These are phyloP conservation scores for Plectrocnemia conspersa DNA, from an alignment of 1,140 invertebrate genomes.

Conservation along the genomic window DNA sequence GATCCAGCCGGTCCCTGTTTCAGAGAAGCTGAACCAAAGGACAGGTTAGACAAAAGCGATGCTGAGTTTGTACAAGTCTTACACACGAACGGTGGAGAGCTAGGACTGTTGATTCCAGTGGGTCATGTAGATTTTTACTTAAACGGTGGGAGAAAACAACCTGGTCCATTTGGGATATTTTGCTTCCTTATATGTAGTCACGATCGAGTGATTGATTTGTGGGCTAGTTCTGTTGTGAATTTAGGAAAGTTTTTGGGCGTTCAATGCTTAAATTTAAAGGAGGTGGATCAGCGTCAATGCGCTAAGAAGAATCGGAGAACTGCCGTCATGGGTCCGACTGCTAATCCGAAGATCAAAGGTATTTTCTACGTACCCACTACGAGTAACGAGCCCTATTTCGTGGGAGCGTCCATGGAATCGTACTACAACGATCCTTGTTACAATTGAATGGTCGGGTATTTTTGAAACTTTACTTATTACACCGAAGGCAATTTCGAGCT, in stretches of 20 bases:
- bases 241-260: constrained; percentile 5
- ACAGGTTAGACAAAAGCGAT: constrained; percentile 37
- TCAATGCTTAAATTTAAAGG: background rate
- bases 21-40: constrained; percentile 3
- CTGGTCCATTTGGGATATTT: background rate
- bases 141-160: constrained; percentile 18
- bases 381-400: constrained; percentile 5
- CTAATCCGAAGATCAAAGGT: constrained; percentile 1
- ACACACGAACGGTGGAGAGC: constrained; percentile 6
- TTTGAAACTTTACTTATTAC: no score
- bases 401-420: background rate
- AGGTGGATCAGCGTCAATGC: constrained; percentile 5
- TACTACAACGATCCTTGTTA: background rate
- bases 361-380: constrained; percentile 15
- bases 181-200: constrained; percentile 7
- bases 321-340: constrained; percentile 8
- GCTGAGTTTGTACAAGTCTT: constrained; percentile 37
- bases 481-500: no score
- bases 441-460: no score
- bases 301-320: background rate
- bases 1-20: constrained; percentile 29
- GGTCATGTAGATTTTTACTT: constrained; percentile 22
- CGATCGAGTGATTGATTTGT: constrained; percentile 7
- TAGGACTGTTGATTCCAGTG: background rate
- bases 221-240: constrained; percentile 5